Percentiles rank a stretch among this genome's conserved stretches.
phyloP scores from a whole-genome alignment of 2,888 invertebrate species.

The Amphipyra berbera region DNA sequence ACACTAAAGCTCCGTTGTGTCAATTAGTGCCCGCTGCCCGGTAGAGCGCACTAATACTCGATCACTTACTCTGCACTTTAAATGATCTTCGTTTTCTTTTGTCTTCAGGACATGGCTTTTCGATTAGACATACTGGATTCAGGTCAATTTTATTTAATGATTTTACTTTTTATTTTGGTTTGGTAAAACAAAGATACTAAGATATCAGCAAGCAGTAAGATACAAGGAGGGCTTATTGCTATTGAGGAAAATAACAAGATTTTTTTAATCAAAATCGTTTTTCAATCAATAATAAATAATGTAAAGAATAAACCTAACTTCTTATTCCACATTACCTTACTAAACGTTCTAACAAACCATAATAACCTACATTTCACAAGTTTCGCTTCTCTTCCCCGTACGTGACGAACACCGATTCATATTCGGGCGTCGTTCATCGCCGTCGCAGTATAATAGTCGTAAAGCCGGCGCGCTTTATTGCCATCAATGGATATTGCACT shows the following conservation, averaged over 20 bases:
- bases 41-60: neutral
- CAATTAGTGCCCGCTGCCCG: constrained; percentile 9
- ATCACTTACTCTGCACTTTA: neutral
- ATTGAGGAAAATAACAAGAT: too few species aligned
- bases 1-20: neutral
- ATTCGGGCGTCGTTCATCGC: constrained; percentile 12
- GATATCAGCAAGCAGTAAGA: too few species aligned
- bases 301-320: too few species aligned
- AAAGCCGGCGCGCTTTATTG: constrained; percentile 10
- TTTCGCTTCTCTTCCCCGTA: neutral
- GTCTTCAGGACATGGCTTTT: neutral
- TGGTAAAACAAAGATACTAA: too few species aligned
- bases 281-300: too few species aligned
- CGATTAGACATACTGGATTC: neutral
- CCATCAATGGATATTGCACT: constrained; percentile 19
- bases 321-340: neutral
- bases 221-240: too few species aligned
- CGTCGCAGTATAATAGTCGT: constrained; percentile 4
- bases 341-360: neutral
- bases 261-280: too few species aligned
- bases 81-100: neutral
- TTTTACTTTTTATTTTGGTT: too few species aligned
- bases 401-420: constrained; percentile 17
- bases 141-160: neutral
- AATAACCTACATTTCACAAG: neutral